These are phyloP conservation scores for Aurelia coerulea DNA, from an alignment of 30 jellyfish, hydroid and myxozoan species.

Conservation along the genomic window DNA sequence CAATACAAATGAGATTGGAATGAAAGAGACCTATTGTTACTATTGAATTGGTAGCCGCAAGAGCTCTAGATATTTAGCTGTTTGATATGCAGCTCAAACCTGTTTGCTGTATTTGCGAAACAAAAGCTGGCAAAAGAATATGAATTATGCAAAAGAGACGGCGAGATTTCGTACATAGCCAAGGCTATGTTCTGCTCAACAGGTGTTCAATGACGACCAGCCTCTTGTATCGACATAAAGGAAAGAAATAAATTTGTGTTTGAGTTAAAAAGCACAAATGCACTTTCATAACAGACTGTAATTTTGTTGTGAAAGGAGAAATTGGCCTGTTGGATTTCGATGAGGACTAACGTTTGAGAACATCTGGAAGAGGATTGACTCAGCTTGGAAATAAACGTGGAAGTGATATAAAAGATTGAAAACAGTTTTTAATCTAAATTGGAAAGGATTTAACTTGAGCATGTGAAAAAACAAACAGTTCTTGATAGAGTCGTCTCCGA, in stretches of 20 bases:
- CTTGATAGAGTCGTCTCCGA: too few species aligned
- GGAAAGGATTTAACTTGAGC: background rate
- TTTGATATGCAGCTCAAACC: constrained; percentile 8
- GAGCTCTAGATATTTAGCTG: constrained; percentile 34
- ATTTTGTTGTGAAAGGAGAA: too few species aligned
- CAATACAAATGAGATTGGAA: constrained; percentile 35
- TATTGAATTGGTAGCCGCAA: constrained; percentile 63
- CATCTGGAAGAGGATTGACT: background rate
- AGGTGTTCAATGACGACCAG: constrained; percentile 53
- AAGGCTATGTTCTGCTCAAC: constrained; percentile 26
- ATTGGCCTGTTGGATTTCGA: background rate
- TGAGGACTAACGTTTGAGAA: background rate
- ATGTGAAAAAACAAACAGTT: too few species aligned
- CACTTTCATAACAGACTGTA: background rate
- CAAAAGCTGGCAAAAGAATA: constrained; percentile 54
- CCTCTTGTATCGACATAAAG: constrained; percentile 31
- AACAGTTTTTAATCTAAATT: background rate
- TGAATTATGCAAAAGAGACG: constrained; percentile 52
- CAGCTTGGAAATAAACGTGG: background rate
- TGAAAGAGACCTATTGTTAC: constrained; percentile 42
- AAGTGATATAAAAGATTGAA: too few species aligned
- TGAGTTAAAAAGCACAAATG: background rate
- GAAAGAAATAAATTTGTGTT: background rate
- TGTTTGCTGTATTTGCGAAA: constrained; percentile 33
- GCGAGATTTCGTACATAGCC: constrained; percentile 29